Percentiles rank a stretch among this genome's conserved stretches.
Conservation (phyloP, 2,888 invertebrate genomes). For the Tuberolachnus salignus region DNA sequence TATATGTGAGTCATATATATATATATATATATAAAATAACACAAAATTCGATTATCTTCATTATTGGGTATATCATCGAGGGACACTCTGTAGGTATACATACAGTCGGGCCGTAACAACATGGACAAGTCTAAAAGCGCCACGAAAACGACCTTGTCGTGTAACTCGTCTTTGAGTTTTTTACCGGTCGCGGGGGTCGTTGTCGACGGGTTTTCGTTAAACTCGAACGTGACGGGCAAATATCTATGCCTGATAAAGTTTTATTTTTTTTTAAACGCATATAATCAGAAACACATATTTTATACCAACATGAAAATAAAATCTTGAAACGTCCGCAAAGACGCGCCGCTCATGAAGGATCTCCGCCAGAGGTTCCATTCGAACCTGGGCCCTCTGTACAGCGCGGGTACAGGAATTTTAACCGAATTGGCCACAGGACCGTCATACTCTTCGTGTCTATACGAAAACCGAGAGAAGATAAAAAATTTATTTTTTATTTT, state of each 20-base stretch:
- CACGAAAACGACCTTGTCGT: background rate
- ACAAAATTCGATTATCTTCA: too few species aligned
- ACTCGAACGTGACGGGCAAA: constrained; percentile 3
- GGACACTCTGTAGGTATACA: background rate
- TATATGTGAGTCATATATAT: too few species aligned
- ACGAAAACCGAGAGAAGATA: too few species aligned
- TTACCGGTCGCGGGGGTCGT: too few species aligned
- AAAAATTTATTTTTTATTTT: too few species aligned
- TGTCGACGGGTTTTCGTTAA: background rate
- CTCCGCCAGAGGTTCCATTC: constrained; percentile 34
- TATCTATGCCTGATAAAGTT: constrained; percentile 14
- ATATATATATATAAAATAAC: too few species aligned
- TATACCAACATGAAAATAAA: constrained; percentile 21
- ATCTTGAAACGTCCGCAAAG: constrained; percentile 11
- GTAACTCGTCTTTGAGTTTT: background rate
- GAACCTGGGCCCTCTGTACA: constrained; percentile 38
- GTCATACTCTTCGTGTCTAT: constrained; percentile 18
- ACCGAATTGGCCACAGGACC: constrained; percentile 17
- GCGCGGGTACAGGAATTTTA: background rate
- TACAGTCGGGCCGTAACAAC: constrained; percentile 28
- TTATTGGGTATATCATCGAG: too few species aligned
- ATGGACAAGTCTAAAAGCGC: constrained; percentile 35
- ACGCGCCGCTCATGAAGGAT: background rate
- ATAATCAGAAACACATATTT: too few species aligned
- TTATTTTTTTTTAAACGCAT: background rate